Conservation (phyloP, 2,113 vertebrate species). For the Brachyistius frenatus region DNA sequence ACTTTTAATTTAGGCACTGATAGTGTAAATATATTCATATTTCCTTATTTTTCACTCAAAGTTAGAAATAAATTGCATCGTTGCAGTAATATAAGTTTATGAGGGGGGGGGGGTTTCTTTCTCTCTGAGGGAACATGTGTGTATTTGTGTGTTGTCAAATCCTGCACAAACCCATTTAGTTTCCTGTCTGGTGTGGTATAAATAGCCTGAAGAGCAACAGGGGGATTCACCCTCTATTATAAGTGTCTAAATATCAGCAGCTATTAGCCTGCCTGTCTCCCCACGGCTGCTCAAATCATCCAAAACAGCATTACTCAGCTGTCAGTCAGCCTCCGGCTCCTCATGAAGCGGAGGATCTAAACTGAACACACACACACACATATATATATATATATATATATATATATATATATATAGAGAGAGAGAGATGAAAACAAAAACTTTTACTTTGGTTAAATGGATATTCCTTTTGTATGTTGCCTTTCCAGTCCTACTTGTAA, state of each 20-base stretch:
- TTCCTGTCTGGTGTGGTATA: constrained; percentile 57
- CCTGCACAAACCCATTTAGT: constrained; percentile 60
- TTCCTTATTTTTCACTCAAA: too few species aligned
- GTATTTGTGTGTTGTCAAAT: constrained; percentile 44
- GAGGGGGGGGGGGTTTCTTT: constrained; percentile 34
- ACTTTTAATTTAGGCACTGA: too few species aligned
- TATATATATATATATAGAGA: neutral
- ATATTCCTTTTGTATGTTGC: neutral
- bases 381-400: neutral
- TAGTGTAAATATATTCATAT: too few species aligned
- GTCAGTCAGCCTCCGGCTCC: constrained; percentile 34
- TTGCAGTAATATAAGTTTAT: neutral
- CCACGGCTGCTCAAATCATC: constrained; percentile 26
- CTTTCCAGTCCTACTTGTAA: too few species aligned
- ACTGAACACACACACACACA: neutral
- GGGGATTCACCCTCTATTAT: constrained; percentile 64
- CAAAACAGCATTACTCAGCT: constrained; percentile 44
- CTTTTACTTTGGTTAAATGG: neutral
- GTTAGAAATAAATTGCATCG: neutral
- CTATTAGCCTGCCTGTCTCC: constrained; percentile 67
- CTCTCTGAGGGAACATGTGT: constrained; percentile 20
- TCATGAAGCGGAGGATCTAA: neutral
- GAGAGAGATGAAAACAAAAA: neutral
- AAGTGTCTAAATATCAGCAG: constrained; percentile 68
- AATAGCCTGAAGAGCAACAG: constrained; percentile 73